Conservation (phyloP, 2,113 vertebrate genomes). For the Channa argus region DNA sequence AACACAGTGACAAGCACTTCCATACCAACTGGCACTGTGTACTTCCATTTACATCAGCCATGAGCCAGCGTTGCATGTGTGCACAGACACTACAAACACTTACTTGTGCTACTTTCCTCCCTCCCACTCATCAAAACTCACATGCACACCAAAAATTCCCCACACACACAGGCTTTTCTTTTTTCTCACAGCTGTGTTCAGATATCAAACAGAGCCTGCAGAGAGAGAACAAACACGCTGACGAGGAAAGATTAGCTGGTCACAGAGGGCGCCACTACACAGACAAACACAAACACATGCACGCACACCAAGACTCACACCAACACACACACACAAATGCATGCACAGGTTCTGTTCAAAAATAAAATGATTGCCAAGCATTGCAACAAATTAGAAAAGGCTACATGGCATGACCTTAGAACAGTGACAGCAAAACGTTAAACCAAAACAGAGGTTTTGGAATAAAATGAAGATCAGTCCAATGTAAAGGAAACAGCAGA, state of each 20-base stretch:
- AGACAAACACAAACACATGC: slow-evolving; percentile 13
- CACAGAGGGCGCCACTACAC: slow-evolving; percentile 40
- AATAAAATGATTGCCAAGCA: slow-evolving; percentile 41
- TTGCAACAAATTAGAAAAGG: slow-evolving; percentile 44
- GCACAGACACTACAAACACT: slow-evolving; percentile 42
- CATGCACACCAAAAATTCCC: slow-evolving; percentile 12
- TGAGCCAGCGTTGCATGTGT: slow-evolving; percentile 15
- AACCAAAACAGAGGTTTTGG: slow-evolving; percentile 25
- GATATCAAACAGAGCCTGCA: slow-evolving; percentile 71
- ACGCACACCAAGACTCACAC: background rate
- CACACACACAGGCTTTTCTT: slow-evolving; percentile 32
- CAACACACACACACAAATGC: background rate
- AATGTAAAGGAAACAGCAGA: slow-evolving; percentile 32
- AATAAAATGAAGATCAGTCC: slow-evolving; percentile 26
- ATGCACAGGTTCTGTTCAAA: slow-evolving; percentile 27
- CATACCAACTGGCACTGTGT: slow-evolving; percentile 37
- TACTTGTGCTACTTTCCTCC: slow-evolving; percentile 6
- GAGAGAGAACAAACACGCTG: slow-evolving; percentile 72
- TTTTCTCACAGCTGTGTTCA: slow-evolving; percentile 70
- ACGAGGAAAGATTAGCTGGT: slow-evolving; percentile 73
- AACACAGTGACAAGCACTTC: slow-evolving; percentile 30
- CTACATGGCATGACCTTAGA: slow-evolving; percentile 19
- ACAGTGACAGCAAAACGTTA: slow-evolving; percentile 31
- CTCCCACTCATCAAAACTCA: slow-evolving; percentile 24
- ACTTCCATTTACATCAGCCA: slow-evolving; percentile 21